phyloP scores from a whole-genome alignment of 2,113 vertebrate genomes.

The Engystomops pustulosus region DNA sequence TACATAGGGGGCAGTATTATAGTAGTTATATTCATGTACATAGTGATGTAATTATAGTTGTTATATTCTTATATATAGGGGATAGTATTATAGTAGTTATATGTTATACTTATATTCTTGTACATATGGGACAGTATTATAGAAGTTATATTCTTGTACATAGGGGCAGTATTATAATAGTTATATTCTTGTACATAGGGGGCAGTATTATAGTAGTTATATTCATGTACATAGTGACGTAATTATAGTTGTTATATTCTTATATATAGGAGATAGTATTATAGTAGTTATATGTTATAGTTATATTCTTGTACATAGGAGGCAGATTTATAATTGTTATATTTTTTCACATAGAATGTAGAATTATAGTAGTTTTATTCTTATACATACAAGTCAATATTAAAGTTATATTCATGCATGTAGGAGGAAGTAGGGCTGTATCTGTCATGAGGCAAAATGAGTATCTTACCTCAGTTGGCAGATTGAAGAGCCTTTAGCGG shows the following conservation, averaged over 20 bases:
- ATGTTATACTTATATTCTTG: slow-evolving; percentile 16
- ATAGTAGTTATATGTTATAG: slow-evolving; percentile 1
- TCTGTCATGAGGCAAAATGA: too few relatives aligned
- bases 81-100: too few relatives aligned
- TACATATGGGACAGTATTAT: not conserved
- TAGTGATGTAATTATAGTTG: too few relatives aligned
- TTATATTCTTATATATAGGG: too few relatives aligned
- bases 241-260: not conserved
- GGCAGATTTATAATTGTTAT: slow-evolving; percentile 3
- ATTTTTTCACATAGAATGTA: not conserved
- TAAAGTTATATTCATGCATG: not conserved
- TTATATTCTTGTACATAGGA: not conserved
- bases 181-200: too few relatives aligned
- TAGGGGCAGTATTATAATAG: too few relatives aligned
- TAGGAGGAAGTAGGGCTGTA: not conserved
- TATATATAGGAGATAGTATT: not conserved
- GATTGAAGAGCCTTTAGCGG: too few relatives aligned
- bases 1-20: too few relatives aligned
- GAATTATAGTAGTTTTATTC: slow-evolving; percentile 2
- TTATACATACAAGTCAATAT: not conserved
- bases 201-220: too few relatives aligned
- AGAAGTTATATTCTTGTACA: too few relatives aligned
- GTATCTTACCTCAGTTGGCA: too few relatives aligned
- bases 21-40: too few relatives aligned
- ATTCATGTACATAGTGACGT: not conserved